Percentiles rank a stretch among this genome's conserved stretches.
Conservation (phyloP, 2,797 vertebrate genomes). For the Cryptoprocta ferox region DNA sequence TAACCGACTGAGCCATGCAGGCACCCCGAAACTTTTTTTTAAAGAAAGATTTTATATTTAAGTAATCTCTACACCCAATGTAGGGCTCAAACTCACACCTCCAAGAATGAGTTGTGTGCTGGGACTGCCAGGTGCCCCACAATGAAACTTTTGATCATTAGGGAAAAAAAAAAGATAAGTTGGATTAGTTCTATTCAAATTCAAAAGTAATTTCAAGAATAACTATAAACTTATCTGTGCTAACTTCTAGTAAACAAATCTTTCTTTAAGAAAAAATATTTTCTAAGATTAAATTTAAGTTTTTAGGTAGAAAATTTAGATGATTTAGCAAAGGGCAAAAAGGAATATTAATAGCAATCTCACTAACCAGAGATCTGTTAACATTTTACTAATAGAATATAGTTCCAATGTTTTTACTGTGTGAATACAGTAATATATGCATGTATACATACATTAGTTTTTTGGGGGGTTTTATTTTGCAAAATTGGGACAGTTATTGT, state of each 20-base stretch:
- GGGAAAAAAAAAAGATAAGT: not conserved
- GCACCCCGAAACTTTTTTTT: too few species aligned
- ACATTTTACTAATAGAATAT: not conserved
- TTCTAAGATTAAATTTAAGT: constrained; percentile 21
- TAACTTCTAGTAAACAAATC: not conserved
- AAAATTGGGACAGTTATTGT: constrained; percentile 11
- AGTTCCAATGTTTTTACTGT: not conserved
- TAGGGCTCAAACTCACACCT: not conserved
- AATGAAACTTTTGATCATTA: not conserved
- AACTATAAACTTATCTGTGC: constrained; percentile 40
- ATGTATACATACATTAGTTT: not conserved
- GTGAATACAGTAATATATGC: not conserved
- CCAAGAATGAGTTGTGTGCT: not conserved
- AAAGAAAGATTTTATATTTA: not conserved
- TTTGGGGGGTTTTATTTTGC: not conserved
- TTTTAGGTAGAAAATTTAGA: constrained; percentile 54
- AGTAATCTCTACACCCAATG: not conserved
- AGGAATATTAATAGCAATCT: constrained; percentile 29
- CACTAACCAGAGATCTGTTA: constrained; percentile 15
- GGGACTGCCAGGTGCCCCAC: not conserved
- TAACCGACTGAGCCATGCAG: too few species aligned
- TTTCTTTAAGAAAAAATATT: constrained; percentile 29
- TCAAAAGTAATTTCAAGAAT: constrained; percentile 58
- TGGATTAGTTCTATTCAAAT: constrained; percentile 45
- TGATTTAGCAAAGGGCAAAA: constrained; percentile 12